Base-by-base conservation (phyloP, 2,888 invertebrate species). In the Dendrolimus houi region DNA sequence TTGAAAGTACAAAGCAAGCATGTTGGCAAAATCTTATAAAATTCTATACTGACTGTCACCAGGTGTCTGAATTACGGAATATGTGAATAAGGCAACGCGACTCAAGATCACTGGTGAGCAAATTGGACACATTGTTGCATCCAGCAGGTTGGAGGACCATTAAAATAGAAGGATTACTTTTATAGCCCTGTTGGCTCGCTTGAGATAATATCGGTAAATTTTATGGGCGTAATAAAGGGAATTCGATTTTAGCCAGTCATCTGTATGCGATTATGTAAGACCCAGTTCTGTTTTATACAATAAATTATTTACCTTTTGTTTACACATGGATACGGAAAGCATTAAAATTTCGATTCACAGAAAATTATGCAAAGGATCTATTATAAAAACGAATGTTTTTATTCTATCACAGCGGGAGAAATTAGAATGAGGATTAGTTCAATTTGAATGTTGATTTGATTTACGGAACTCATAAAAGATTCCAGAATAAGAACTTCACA, bases 151-250 rank as follows among this genome's bases (percentile, higher is more conserved):
- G 83, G 79, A 78, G 77, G 72, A 73, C 82, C 86, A 87, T 87
- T 87, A 87, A 87, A 87, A 85, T 87, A 82, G 82, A 83, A 83
- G 87, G 87, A 87, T 88, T 87, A 87, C 86, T 87, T 87, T 88
- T 87, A 88, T 86, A 65, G 81, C 81, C 77, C 79, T 69, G 80
- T 85, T 85, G 83, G 84, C 82, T 74, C 84, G 85, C 80, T 85
- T 81, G 81, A 86, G 87, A 87, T 87, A 87, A 87, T 88, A 88
- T 87, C 85, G 82, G 83, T 81, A 84, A 85, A 87, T 86, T 89
- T 89, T 87, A 88, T 87, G 84, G 75, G 74, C 74, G 85, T 78
- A 86, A 87, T 87, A 88, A 87, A 87, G 83, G 83, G 81, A 83
- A 84, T 88, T 87, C 85, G 84, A 86, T 85, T 87, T 86, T 85